Evolutionary conservation across 2,888 invertebrate species (phyloP).

Genomic region (Lacanobia wlatinum): DNA sequence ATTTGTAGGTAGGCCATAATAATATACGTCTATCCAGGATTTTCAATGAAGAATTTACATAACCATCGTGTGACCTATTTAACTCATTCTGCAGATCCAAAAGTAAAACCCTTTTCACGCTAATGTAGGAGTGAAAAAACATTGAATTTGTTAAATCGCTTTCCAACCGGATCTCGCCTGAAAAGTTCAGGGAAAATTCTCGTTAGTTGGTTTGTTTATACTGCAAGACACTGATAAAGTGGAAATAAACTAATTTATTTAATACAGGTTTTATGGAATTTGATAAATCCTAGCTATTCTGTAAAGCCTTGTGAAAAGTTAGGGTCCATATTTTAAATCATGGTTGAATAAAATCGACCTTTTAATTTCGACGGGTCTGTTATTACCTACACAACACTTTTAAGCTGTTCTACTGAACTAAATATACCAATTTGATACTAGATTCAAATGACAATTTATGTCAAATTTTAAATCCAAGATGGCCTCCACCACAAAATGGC

Average conservation of each 20-base stretch:
- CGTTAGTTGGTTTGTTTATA: background rate
- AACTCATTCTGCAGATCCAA: slow-evolving; percentile 22
- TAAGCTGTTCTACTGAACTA: background rate
- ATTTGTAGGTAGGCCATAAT: background rate
- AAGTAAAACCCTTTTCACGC: slow-evolving; percentile 11
- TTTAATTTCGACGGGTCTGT: background rate
- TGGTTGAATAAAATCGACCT: background rate
- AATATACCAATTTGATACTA: too few species aligned
- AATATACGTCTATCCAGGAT: background rate
- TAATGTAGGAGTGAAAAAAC: slow-evolving; percentile 11
- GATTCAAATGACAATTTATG: too few species aligned
- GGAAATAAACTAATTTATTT: background rate
- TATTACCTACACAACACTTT: too few species aligned
- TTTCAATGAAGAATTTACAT: slow-evolving; percentile 2
- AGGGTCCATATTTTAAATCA: background rate
- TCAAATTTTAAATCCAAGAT: too few species aligned
- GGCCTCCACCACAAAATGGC: too few species aligned
- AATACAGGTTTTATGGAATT: background rate
- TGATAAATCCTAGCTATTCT: background rate
- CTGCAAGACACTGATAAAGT: slow-evolving; percentile 14
- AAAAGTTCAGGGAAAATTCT: slow-evolving; percentile 8
- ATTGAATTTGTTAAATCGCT: slow-evolving; percentile 41
- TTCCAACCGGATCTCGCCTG: slow-evolving; percentile 8
- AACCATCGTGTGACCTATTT: slow-evolving; percentile 32
- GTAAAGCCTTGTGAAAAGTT: background rate